Evolutionary conservation across 2,113 vertebrate species (phyloP).

Genomic region (Gobio gobio): DNA sequence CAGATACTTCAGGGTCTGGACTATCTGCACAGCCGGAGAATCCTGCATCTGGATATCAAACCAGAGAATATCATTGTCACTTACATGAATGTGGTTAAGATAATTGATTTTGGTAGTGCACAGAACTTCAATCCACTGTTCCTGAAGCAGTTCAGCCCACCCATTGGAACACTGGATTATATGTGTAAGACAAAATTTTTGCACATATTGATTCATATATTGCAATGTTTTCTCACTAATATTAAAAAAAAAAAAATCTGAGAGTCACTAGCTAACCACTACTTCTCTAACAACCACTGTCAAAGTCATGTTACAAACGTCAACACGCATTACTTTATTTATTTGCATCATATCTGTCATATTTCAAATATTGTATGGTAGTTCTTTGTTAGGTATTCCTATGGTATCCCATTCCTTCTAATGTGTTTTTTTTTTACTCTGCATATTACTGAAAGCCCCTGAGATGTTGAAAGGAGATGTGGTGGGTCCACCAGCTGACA

Average conservation of each 20-base stretch:
- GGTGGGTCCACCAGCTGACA: constrained; percentile 92
- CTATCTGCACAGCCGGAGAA: constrained; percentile 87
- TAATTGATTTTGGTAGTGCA: constrained; percentile 94
- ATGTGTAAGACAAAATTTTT: constrained; percentile 86
- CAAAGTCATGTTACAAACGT: too few relatives aligned
- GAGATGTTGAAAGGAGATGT: constrained; percentile 97
- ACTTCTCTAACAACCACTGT: too few relatives aligned
- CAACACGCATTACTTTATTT: too few relatives aligned
- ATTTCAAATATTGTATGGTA: neutral
- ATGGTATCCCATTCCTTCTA: constrained; percentile 1
- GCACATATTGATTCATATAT: neutral
- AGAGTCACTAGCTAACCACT: too few relatives aligned
- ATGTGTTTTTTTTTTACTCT: constrained; percentile 50
- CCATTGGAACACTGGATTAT: constrained; percentile 90
- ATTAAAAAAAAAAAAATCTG: neutral
- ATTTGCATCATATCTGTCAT: too few relatives aligned
- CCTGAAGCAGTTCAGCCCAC: constrained; percentile 85
- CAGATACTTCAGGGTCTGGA: constrained; percentile 95
- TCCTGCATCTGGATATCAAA: constrained; percentile 96
- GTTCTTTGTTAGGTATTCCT: neutral
- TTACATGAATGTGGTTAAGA: constrained; percentile 89
- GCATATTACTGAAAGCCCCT: constrained; percentile 78
- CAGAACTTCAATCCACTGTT: constrained; percentile 93
- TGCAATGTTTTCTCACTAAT: neutral
- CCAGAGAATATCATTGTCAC: constrained; percentile 92